Conservation (phyloP, 2,797 vertebrate species). For the Stomatorhinus walkeri region DNA sequence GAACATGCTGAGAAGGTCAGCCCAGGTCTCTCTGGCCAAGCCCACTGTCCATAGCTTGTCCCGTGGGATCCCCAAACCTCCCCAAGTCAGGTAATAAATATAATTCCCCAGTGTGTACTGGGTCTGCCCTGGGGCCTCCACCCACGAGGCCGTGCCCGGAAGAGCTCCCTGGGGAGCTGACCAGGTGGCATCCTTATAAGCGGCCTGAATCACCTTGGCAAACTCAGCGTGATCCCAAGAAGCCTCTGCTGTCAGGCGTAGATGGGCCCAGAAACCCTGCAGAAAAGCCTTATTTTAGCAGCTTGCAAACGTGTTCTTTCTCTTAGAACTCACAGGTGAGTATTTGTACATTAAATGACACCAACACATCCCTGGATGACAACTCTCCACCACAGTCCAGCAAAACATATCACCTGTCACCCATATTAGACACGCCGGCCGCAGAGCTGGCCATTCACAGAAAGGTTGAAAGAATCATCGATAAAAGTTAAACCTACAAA, state of each 20-base stretch:
- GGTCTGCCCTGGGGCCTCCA: background rate
- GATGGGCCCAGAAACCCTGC: background rate
- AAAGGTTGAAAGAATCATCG: background rate
- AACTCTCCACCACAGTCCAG: background rate
- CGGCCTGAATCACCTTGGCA: background rate
- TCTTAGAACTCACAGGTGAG: background rate
- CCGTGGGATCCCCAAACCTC: background rate
- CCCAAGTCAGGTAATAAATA: background rate
- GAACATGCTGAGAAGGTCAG: background rate
- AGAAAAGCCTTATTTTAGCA: background rate
- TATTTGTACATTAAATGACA: background rate
- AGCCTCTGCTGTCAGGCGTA: background rate
- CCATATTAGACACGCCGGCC: background rate
- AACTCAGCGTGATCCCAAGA: background rate
- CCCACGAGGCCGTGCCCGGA: background rate
- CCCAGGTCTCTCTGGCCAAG: background rate
- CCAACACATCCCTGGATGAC: background rate
- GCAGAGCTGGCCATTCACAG: background rate
- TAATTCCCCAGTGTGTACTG: background rate
- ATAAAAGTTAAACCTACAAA: background rate
- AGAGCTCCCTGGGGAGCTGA: background rate
- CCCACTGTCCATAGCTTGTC: background rate
- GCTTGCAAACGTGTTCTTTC: background rate
- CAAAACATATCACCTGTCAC: background rate
- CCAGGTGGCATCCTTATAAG: background rate